A percentile compares a stretch with the other conserved stretches of the same genome.
These are phyloP conservation scores for Xestia sexstrigata DNA, from an alignment of 2,888 invertebrate genomes.

Conservation along the genomic window DNA sequence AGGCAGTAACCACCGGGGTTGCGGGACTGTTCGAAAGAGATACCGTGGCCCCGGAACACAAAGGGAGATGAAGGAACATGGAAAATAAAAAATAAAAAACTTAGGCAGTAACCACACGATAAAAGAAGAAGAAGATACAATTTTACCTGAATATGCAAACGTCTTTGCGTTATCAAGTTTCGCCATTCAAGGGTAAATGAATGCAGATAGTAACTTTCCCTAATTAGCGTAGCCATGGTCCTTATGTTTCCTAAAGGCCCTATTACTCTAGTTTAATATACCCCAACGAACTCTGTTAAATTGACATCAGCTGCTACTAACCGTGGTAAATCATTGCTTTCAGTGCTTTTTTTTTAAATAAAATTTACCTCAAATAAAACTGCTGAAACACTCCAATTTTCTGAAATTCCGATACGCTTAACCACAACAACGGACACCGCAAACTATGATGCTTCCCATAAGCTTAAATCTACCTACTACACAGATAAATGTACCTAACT, in stretches of 20 bases:
- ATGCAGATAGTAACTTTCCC: too few species aligned
- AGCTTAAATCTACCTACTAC: not conserved
- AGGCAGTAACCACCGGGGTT: too few species aligned
- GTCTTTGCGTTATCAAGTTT: not conserved
- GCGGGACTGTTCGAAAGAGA: too few species aligned
- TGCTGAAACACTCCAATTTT: not conserved
- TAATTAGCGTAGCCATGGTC: slow-evolving; percentile 11
- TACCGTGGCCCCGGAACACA: too few species aligned
- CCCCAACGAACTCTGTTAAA: slow-evolving; percentile 31
- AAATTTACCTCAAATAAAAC: not conserved
- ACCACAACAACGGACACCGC: not conserved
- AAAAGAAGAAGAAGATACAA: not conserved
- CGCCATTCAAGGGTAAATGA: too few species aligned
- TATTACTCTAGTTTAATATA: slow-evolving; percentile 44
- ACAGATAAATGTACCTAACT: not conserved
- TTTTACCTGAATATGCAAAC: not conserved
- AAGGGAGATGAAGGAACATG: too few species aligned
- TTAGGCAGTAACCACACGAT: too few species aligned
- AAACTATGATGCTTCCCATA: too few species aligned
- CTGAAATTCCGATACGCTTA: not conserved
- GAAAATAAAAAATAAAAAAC: too few species aligned
- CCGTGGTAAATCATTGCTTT: not conserved
- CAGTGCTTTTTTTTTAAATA: not conserved
- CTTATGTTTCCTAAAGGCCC: slow-evolving; percentile 30
- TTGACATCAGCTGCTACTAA: slow-evolving; percentile 22